Evolutionary conservation across 2,113 vertebrate species (phyloP).

Genomic region (Garra rufa): DNA sequence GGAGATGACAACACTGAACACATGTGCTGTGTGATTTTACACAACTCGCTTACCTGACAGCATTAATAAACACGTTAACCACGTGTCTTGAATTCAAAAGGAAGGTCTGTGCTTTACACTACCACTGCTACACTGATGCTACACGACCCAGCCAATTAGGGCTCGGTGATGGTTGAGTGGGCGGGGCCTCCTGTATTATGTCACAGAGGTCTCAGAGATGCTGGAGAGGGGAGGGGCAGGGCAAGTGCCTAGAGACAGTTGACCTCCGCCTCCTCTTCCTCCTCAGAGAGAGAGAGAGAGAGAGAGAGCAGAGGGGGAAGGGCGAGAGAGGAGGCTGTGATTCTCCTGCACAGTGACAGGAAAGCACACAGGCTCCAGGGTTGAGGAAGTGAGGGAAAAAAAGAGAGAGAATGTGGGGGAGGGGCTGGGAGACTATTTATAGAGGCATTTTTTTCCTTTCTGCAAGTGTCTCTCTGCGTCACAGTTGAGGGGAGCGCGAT

Average conservation of each 20-base stretch:
- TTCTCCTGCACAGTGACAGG: conserved; percentile 45
- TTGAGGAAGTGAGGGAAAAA: conserved; percentile 10
- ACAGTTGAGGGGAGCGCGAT: conserved; percentile 13
- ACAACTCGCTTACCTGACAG: background rate
- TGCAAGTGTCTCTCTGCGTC: conserved; percentile 53
- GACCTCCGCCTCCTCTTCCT: conserved; percentile 26
- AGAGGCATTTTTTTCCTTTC: conserved; percentile 62
- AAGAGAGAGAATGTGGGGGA: conserved; percentile 21
- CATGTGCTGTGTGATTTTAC: background rate
- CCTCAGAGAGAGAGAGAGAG: background rate
- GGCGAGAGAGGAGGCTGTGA: conserved; percentile 18
- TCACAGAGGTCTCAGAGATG: conserved; percentile 3
- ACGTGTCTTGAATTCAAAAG: conserved; percentile 23
- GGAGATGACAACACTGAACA: background rate
- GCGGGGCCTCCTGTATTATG: conserved; percentile 7
- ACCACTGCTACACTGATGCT: background rate
- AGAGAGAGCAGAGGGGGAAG: conserved; percentile 19
- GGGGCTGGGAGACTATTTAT: conserved; percentile 66
- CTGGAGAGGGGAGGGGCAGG: background rate
- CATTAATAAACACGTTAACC: conserved; percentile 23
- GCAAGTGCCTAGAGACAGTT: conserved; percentile 30
- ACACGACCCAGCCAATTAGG: background rate
- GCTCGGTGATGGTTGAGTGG: conserved; percentile 20
- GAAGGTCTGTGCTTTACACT: background rate
- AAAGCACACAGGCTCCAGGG: conserved; percentile 33